Conservation (phyloP, 2,797 vertebrate species). For the Lutjanus campechanus region DNA sequence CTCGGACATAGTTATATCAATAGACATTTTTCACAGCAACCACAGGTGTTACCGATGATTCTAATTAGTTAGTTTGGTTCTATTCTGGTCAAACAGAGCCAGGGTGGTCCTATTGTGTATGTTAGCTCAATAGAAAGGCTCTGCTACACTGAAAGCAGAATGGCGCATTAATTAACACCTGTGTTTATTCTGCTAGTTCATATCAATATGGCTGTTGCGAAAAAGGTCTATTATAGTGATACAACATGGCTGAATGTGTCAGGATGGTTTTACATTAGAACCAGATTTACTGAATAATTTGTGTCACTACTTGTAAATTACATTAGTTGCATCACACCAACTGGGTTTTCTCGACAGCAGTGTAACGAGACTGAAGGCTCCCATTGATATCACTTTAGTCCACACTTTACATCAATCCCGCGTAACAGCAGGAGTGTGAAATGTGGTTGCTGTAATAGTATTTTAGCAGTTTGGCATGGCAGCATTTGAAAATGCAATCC, state of each 20-base stretch:
- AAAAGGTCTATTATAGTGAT: not conserved
- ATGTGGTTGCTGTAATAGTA: constrained; percentile 3
- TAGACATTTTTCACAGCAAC: no score
- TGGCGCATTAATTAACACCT: no score
- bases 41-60: no score
- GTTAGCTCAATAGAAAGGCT: no score
- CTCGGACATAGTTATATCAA: not conserved
- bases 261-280: not conserved
- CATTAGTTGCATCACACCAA: not conserved
- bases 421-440: not conserved
- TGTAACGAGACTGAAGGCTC: not conserved
- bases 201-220: no score
- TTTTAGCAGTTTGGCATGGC: constrained; percentile 16
- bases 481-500: constrained; percentile 31
- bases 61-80: no score
- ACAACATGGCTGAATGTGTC: not conserved
- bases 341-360: not conserved
- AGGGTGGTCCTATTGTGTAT: no score
- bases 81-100: no score
- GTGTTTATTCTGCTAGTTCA: no score
- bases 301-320: not conserved
- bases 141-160: no score
- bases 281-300: not conserved
- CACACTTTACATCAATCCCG: constrained; percentile 17
- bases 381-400: constrained; percentile 41